These are phyloP conservation scores for Phragmatobia fuliginosa DNA, from an alignment of 2,888 invertebrate genomes.

Conservation along the genomic window DNA sequence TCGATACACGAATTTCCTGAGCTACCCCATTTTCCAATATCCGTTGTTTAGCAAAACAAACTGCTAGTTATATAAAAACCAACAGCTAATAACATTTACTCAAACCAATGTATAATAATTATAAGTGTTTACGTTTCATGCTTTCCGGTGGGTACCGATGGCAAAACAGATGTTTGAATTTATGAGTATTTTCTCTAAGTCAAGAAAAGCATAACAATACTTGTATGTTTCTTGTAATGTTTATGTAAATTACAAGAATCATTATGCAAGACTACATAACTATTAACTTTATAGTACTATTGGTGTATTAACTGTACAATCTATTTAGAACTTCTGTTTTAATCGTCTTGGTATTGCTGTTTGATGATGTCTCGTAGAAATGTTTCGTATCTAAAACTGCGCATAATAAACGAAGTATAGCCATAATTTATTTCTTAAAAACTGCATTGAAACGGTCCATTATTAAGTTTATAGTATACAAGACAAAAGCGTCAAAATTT, in stretches of 20 bases:
- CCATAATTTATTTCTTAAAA: no score
- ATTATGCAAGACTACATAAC: background rate
- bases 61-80: conserved; percentile 40
- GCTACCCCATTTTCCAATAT: conserved; percentile 83
- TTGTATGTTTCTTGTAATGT: background rate
- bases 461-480: no score
- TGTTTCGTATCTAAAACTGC: background rate
- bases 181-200: background rate
- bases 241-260: background rate
- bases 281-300: background rate
- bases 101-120: conserved; percentile 28
- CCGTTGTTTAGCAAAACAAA: conserved; percentile 67
- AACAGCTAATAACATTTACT: conserved; percentile 49
- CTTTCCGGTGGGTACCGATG: conserved; percentile 17
- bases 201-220: background rate
- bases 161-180: conserved; percentile 13
- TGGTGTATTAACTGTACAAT: background rate
- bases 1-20: conserved; percentile 81
- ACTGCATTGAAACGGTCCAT: no score
- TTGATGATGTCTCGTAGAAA: background rate
- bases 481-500: no score
- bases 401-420: no score
- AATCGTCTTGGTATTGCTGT: background rate
- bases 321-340: background rate
- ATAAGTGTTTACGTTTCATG: conserved; percentile 32